Evolutionary conservation across 1,140 invertebrate genomes (phyloP), one percentile per base, ranked within the genome.

Genomic region (Cardiocondyla obscurior): DNA sequence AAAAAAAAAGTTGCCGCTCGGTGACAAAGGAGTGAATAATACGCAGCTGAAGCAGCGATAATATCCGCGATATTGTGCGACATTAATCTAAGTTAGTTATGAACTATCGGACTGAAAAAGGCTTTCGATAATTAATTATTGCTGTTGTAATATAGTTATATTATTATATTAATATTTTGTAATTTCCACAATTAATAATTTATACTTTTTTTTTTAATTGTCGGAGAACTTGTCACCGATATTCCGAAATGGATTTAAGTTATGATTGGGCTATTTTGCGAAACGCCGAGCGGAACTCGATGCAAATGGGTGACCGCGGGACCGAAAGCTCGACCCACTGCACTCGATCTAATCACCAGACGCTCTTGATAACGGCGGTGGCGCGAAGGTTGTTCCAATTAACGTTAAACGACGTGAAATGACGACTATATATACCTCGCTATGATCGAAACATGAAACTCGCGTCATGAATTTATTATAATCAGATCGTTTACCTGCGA

Each of bases 331-430:
- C 85, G 46, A 82, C 77, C 85, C 73, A 88, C 85, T 79, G 62
- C 60, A 65, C 82, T 87, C 81, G 82, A 81, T 87, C 58, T 87
- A 86, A 87, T 84, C 85, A 82, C 70, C 69, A 74, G 89, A 79
- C 76, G 82, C 49, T 74, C 73, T 85, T 76, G 70, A 83, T 88
- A 79, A 89, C 81, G 82, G 65, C 84, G 85, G 85, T 84, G 60
- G 62, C 81, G 82, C 76, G 88, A 91, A 90, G 89, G 90, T 90
- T 91, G 84, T 89, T 89, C 85, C 86, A 90, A 90, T 91, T 91
- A 91, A 89, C 84, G 89, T 90, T 86, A 90, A 91, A 87, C 70
- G 82, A 60, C 33, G 62, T 81, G 22, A 85, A 85, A 88, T 28
- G 67, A 85, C 74, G 51, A 81, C n/a, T n/a, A n/a, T n/a, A n/a